A percentile compares a stretch with the other conserved stretches of the same genome.
These are phyloP conservation scores for Papilio machaon DNA, from an alignment of 1,140 invertebrate genomes.

Conservation along the genomic window DNA sequence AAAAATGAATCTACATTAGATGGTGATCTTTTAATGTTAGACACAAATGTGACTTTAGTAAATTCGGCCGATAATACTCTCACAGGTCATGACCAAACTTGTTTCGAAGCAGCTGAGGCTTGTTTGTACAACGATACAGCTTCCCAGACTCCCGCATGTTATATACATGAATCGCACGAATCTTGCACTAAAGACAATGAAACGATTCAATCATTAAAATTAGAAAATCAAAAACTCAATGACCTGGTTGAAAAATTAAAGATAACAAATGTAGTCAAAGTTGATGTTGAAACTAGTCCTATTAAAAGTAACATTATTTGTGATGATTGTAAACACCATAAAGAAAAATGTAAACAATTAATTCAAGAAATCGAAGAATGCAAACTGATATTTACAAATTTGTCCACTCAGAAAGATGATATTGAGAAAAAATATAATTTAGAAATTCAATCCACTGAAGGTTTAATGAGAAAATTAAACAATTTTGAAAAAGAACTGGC, in stretches of 20 bases:
- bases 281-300: conserved; percentile 51
- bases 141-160: conserved; percentile 55
- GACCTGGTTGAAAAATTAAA: conserved; percentile 51
- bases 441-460: conserved; percentile 58
- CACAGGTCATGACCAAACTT: conserved; percentile 63
- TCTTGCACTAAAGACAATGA: conserved; percentile 44
- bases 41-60: conserved; percentile 70
- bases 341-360: conserved; percentile 14
- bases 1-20: conserved; percentile 74
- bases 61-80: conserved; percentile 67
- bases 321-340: conserved; percentile 39
- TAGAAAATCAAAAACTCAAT: conserved; percentile 62
- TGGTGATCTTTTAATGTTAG: conserved; percentile 74
- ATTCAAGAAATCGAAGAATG: conserved; percentile 50
- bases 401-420: conserved; percentile 53
- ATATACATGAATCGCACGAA: conserved; percentile 19
- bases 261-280: conserved; percentile 41
- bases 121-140: conserved; percentile 57
- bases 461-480: conserved; percentile 56
- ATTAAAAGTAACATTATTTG: conserved; percentile 41
- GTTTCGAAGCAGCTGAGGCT: conserved; percentile 64
- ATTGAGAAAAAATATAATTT: conserved; percentile 63
- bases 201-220: conserved; percentile 53
- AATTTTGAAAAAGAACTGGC: conserved; percentile 61
- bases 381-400: conserved; percentile 50